phyloP scores from a whole-genome alignment of 2,888 invertebrate species.

The Drosophila conformis region DNA sequence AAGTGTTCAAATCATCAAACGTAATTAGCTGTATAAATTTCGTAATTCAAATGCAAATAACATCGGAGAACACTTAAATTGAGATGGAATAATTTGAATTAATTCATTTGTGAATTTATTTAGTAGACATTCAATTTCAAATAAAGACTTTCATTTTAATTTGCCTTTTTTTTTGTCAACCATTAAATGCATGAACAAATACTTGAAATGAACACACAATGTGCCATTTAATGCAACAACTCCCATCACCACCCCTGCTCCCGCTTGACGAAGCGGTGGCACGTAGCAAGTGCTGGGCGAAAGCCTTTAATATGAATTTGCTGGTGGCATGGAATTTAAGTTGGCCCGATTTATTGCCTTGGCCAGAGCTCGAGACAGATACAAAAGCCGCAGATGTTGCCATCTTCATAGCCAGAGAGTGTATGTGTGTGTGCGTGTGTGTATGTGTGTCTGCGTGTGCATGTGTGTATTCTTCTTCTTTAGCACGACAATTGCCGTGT shows the following conservation, averaged over 20 bases:
- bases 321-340: slow-evolving; percentile 64
- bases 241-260: not conserved
- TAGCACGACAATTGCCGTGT: slow-evolving; percentile 73
- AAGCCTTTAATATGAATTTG: slow-evolving; percentile 64
- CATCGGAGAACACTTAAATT: not conserved
- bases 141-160: not conserved
- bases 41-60: not conserved
- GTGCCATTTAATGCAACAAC: slow-evolving; percentile 18
- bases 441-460: not conserved
- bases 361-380: slow-evolving; percentile 19
- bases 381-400: slow-evolving; percentile 38
- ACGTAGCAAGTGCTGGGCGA: slow-evolving; percentile 20
- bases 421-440: not conserved
- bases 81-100: not conserved
- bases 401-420: slow-evolving; percentile 31
- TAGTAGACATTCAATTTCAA: not conserved
- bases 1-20: slow-evolving; percentile 1
- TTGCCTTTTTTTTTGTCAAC: slow-evolving; percentile 17
- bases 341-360: slow-evolving; percentile 69
- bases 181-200: slow-evolving; percentile 37
- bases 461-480: slow-evolving; percentile 14
- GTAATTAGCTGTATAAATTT: slow-evolving; percentile 21
- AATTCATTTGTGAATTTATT: not conserved
- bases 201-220: slow-evolving; percentile 32
- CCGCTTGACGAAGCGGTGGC: slow-evolving; percentile 31